Evolutionary conservation across 2,888 invertebrate genomes (phyloP).

Genomic region (Drosophila maculinotata): DNA sequence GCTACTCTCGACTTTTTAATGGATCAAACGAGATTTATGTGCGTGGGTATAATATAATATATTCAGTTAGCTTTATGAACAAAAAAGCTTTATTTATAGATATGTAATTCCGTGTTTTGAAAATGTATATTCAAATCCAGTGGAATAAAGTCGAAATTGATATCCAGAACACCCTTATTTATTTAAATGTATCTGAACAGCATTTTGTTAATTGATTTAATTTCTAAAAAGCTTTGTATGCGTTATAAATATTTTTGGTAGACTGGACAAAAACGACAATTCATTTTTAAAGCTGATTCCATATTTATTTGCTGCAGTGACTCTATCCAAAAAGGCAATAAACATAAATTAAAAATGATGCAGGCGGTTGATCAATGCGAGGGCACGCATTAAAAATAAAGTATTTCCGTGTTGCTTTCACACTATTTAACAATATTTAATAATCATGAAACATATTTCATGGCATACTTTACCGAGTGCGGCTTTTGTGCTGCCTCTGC

Average conservation of each 20-base stretch:
- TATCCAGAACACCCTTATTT: too few relatives aligned
- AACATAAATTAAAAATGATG: slow-evolving; percentile 10
- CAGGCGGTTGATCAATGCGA: slow-evolving; percentile 2
- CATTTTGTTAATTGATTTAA: too few relatives aligned
- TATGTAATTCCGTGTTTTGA: too few relatives aligned
- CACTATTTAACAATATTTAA: slow-evolving; percentile 32
- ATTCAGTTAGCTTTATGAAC: background rate
- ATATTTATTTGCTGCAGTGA: background rate
- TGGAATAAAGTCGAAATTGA: too few relatives aligned
- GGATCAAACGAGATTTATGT: slow-evolving; percentile 3
- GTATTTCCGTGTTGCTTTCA: slow-evolving; percentile 12
- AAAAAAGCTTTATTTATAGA: background rate
- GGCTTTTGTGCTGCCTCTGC: background rate
- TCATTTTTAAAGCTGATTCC: background rate
- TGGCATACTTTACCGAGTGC: slow-evolving; percentile 6
- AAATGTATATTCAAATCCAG: too few relatives aligned
- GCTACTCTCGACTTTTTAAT: slow-evolving; percentile 24
- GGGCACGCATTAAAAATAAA: slow-evolving; percentile 21
- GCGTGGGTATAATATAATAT: background rate
- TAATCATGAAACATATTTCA: slow-evolving; percentile 21
- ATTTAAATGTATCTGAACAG: too few relatives aligned
- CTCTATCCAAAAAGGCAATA: background rate
- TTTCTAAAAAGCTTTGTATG: too few relatives aligned
- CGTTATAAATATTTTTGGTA: too few relatives aligned
- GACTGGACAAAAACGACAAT: too few relatives aligned